Evolutionary conservation across 2,888 invertebrate species (phyloP).

Genomic region (Leptarthrus brevirostris): DNA sequence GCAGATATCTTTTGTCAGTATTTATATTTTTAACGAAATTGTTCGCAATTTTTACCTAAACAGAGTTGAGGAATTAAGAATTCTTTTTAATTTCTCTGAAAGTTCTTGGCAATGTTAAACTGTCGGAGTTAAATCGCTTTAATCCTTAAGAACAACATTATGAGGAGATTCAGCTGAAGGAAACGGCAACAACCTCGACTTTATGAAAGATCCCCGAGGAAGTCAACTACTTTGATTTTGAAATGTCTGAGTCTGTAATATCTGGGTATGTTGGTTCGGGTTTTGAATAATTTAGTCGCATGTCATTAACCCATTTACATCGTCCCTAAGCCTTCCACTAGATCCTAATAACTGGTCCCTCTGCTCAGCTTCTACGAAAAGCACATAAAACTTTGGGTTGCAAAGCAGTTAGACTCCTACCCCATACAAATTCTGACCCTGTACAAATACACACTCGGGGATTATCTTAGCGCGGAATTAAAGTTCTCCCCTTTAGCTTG

Average conservation of each 20-base stretch:
- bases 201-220: constrained; percentile 29
- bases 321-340: constrained; percentile 32
- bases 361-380: constrained; percentile 6
- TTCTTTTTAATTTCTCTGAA: constrained; percentile 19
- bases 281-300: constrained; percentile 46
- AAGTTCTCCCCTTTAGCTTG: background rate
- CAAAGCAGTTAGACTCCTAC: constrained; percentile 11
- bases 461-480: constrained; percentile 26
- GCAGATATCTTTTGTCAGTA: background rate
- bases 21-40: background rate
- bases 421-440: constrained; percentile 31
- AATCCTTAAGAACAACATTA: constrained; percentile 31
- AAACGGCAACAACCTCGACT: background rate
- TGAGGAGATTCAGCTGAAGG: background rate
- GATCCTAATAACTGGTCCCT: constrained; percentile 46
- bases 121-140: constrained; percentile 23
- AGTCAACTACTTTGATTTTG: constrained; percentile 27
- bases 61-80: background rate
- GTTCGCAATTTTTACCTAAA: background rate
- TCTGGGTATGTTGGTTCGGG: constrained; percentile 15
- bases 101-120: constrained; percentile 26
- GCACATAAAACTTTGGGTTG: constrained; percentile 38
- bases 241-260: background rate
- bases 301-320: constrained; percentile 48
- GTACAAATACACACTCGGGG: constrained; percentile 37